These are phyloP conservation scores for Lophura nycthemera DNA, from an alignment of 2,113 vertebrate species.

Conservation along the genomic window DNA sequence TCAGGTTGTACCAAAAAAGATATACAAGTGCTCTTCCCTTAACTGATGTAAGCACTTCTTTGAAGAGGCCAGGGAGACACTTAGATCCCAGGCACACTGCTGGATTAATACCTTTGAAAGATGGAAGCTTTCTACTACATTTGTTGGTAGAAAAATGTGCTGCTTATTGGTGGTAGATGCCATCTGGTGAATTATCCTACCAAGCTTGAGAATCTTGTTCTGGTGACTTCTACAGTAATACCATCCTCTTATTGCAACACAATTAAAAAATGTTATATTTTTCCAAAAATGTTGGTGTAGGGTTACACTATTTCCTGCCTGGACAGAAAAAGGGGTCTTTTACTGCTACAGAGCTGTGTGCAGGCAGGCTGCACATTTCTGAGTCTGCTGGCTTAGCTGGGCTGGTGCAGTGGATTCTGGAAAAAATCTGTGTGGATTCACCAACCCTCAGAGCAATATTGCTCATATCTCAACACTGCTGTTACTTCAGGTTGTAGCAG, in stretches of 20 bases:
- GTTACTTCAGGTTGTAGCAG: not conserved
- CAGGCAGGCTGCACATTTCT: accelerated
- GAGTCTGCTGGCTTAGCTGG: not conserved
- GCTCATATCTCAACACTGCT: not conserved
- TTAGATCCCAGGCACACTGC: not conserved
- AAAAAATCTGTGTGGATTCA: accelerated
- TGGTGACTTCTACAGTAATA: not conserved
- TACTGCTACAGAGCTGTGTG: not conserved
- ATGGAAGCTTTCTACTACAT: not conserved
- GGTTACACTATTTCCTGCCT: not conserved
- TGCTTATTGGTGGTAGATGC: not conserved
- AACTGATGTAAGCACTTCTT: not conserved
- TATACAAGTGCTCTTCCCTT: not conserved
- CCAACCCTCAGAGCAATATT: not conserved
- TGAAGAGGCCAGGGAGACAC: not conserved
- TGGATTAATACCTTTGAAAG: not conserved
- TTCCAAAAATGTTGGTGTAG: not conserved
- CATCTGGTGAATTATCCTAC: not conserved
- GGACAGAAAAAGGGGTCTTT: not conserved
- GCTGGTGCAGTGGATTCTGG: not conserved
- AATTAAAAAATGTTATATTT: not conserved
- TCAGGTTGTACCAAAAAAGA: not conserved
- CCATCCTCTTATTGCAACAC: not conserved
- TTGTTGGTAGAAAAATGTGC: not conserved
- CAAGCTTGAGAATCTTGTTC: not conserved